Evolutionary conservation across 2,797 vertebrate species (phyloP).

Genomic region (Rhyacichthys aspro): DNA sequence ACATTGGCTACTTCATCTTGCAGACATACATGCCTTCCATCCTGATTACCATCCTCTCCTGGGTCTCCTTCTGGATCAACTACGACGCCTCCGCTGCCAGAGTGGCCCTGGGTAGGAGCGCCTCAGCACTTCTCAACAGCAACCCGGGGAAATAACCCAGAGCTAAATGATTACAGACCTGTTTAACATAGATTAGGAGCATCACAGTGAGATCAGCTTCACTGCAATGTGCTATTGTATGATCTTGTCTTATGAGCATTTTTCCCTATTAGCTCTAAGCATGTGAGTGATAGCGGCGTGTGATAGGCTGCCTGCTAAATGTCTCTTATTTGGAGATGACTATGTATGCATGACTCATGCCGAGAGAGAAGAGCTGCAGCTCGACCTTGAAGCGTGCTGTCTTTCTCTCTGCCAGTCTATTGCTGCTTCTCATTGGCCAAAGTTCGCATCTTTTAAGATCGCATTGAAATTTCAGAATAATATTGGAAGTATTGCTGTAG

Average conservation of each 20-base stretch:
- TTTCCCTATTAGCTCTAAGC: slow-evolving; percentile 64
- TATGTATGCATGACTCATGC: slow-evolving; percentile 74
- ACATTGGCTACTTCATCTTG: slow-evolving; percentile 99
- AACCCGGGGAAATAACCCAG: slow-evolving; percentile 56
- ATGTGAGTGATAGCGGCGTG: slow-evolving; percentile 66
- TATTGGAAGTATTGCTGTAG: slow-evolving; percentile 12
- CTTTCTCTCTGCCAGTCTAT: slow-evolving; percentile 65
- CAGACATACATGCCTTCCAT: slow-evolving; percentile 99
- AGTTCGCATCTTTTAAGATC: slow-evolving; percentile 41
- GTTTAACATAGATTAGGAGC: slow-evolving; percentile 40
- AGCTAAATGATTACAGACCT: slow-evolving; percentile 55
- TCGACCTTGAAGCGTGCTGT: slow-evolving; percentile 75
- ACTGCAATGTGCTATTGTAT: slow-evolving; percentile 26
- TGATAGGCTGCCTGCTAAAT: slow-evolving; percentile 71
- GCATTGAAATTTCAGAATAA: slow-evolving; percentile 18
- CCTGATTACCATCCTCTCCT: slow-evolving; percentile 98
- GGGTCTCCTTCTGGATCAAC: slow-evolving; percentile 99
- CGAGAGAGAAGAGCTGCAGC: slow-evolving; percentile 62
- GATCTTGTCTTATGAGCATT: slow-evolving; percentile 29
- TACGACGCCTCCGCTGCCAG: slow-evolving; percentile 98
- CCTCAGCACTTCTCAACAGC: slow-evolving; percentile 44
- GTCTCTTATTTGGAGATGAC: slow-evolving; percentile 75
- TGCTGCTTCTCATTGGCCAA: slow-evolving; percentile 45
- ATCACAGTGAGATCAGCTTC: slow-evolving; percentile 14
- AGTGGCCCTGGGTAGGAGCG: slow-evolving; percentile 94